Base-by-base conservation (phyloP, 2,797 vertebrate genomes). In the Acanthurus lineatus region DNA sequence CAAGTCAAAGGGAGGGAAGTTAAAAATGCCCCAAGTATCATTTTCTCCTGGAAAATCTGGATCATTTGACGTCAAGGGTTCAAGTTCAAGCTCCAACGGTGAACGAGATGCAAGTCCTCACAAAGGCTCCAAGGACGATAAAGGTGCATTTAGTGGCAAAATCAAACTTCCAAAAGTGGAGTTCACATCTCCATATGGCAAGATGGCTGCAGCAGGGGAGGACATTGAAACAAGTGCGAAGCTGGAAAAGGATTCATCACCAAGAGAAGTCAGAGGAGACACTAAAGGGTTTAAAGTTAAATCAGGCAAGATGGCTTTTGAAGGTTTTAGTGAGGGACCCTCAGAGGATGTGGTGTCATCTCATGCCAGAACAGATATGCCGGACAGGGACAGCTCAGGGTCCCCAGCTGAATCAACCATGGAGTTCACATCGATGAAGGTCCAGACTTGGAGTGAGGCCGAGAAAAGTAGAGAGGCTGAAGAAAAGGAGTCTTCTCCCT, bases 111-210 rank as follows among this genome's bases (percentile, higher is more conserved):
- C 40, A 66, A 86, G 81, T 64, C 72, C 82, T 72, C 83, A 87
- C 45, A 93, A 91, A n/a, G 88, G 77, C 68, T 85, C 86, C 28
- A 93, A 89, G 68, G 92, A 93, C 2, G 78, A 91, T 48, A 92
- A 91, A 79, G 77, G 78, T 22, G 89, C 83, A 73, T 85, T 94
- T 45, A 62, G 88, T 56, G 91, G 92, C 60, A 94, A 95, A 84
- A 85, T 96, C 7, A 95, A 93, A 63, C 85, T 97, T 69, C 97
- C 96, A 69, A 96, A 96, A 7, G 91, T 97, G 14, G 95, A 95
- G 77, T 92, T 97, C 63, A 91, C 94, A 0, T 93, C 96, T 66
- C 93, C 95, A 3, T 95, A 95, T 75, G 72, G 83, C 28, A 96
- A 94, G 76, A 83, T 70, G 65, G 44, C 62, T 3, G 59, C 53